Evolutionary conservation across 1,140 invertebrate genomes (phyloP).

Genomic region (Drosophila nikananu): DNA sequence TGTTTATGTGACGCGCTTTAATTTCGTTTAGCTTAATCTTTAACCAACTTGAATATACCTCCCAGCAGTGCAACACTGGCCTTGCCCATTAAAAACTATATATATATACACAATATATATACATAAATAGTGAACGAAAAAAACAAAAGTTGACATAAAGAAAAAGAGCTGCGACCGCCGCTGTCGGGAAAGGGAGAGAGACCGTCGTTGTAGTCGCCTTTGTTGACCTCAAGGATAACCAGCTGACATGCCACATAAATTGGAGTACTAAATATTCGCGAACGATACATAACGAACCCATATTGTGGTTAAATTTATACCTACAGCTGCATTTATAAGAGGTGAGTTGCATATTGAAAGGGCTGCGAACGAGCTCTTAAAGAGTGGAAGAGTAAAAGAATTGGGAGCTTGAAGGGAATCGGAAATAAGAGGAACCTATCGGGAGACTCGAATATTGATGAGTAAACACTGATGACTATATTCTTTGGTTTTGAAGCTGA

Average conservation of each 20-base stretch:
- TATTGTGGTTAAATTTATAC: conserved; percentile 42
- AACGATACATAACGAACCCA: conserved; percentile 43
- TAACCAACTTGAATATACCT: conserved; percentile 50
- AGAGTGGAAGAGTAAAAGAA: conserved; percentile 11
- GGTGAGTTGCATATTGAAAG: conserved; percentile 61
- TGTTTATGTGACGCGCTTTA: conserved; percentile 52
- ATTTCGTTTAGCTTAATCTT: conserved; percentile 21
- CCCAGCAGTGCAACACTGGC: conserved; percentile 69
- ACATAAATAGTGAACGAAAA: conserved; percentile 40
- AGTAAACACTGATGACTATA: conserved; percentile 7
- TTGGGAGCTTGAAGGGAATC: neutral
- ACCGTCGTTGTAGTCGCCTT: conserved; percentile 30
- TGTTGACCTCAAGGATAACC: conserved; percentile 78
- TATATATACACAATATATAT: conserved; percentile 25
- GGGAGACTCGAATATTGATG: neutral
- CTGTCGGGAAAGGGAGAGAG: conserved; percentile 49
- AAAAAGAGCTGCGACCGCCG: conserved; percentile 47
- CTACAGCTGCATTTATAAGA: conserved; percentile 50
- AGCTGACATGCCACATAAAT: conserved; percentile 83
- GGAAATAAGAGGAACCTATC: conserved; percentile 1
- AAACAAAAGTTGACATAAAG: conserved; percentile 73
- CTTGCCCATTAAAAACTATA: conserved; percentile 62
- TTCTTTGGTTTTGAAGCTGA: conserved; percentile 42
- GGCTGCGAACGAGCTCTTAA: conserved; percentile 15
- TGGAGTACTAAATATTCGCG: conserved; percentile 71